Conservation (phyloP, 2,888 invertebrate genomes). For the Patella pellucida region DNA sequence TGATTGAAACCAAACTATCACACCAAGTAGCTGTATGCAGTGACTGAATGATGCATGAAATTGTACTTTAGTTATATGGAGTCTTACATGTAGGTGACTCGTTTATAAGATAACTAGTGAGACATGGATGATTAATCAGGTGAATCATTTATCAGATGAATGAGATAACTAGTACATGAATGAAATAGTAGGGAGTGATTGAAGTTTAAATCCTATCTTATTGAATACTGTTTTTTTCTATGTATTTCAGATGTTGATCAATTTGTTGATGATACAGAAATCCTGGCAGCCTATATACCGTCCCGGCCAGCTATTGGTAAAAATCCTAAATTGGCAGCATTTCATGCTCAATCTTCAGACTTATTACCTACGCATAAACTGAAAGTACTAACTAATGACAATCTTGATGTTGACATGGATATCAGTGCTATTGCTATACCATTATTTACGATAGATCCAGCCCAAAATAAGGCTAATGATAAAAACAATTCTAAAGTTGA, state of each 20-base stretch:
- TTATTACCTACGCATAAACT: neutral
- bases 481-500: neutral
- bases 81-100: too few species aligned
- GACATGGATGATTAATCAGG: too few species aligned
- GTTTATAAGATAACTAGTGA: too few species aligned
- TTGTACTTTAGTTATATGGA: too few species aligned
- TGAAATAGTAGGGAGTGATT: neutral
- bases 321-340: neutral
- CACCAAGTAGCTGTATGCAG: too few species aligned
- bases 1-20: too few species aligned
- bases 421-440: neutral
- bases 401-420: neutral
- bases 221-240: neutral
- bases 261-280: slow-evolving; percentile 4
- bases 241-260: slow-evolving; percentile 3
- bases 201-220: neutral
- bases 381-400: neutral
- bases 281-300: neutral
- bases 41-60: too few species aligned
- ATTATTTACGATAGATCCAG: neutral
- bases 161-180: neutral
- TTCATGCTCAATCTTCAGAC: neutral
- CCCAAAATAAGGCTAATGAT: neutral
- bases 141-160: too few species aligned
- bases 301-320: neutral